A percentile compares a stretch with the other conserved stretches of the same genome.
Evolutionary conservation across 2,888 invertebrate species (phyloP).

Genomic region (Siphlonurus alternatus): DNA sequence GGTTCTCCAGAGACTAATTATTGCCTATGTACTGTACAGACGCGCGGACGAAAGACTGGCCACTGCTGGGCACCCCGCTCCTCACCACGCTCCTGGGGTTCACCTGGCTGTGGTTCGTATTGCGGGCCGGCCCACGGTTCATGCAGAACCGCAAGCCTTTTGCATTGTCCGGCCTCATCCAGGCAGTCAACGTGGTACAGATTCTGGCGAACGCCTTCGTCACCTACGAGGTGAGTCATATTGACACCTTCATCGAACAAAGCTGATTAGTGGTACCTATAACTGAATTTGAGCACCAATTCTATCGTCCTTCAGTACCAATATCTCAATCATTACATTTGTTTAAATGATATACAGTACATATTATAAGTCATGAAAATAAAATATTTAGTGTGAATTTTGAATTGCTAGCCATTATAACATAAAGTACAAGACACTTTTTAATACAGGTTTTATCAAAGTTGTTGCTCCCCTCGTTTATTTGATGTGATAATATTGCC

Average conservation of each 20-base stretch:
- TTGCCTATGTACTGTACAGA: too few species aligned
- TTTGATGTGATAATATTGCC: neutral
- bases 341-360: too few species aligned
- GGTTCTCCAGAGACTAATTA: too few species aligned
- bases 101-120: slow-evolving; percentile 24
- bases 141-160: slow-evolving; percentile 27
- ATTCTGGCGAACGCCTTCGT: slow-evolving; percentile 26
- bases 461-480: too few species aligned
- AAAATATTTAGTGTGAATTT: too few species aligned
- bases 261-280: too few species aligned
- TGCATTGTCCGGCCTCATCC: slow-evolving; percentile 23
- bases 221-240: slow-evolving; percentile 26
- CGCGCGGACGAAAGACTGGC: slow-evolving; percentile 25
- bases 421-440: too few species aligned
- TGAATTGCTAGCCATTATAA: neutral
- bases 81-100: slow-evolving; percentile 25
- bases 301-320: too few species aligned
- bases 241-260: too few species aligned
- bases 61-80: slow-evolving; percentile 26
- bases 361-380: too few species aligned
- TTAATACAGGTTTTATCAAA: neutral
- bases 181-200: slow-evolving; percentile 29
- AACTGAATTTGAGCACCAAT: too few species aligned
- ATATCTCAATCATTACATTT: too few species aligned
- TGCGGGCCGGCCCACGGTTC: slow-evolving; percentile 23